Evolutionary conservation across 2,797 vertebrate species (phyloP).

Genomic region (Melopsittacus undulatus): DNA sequence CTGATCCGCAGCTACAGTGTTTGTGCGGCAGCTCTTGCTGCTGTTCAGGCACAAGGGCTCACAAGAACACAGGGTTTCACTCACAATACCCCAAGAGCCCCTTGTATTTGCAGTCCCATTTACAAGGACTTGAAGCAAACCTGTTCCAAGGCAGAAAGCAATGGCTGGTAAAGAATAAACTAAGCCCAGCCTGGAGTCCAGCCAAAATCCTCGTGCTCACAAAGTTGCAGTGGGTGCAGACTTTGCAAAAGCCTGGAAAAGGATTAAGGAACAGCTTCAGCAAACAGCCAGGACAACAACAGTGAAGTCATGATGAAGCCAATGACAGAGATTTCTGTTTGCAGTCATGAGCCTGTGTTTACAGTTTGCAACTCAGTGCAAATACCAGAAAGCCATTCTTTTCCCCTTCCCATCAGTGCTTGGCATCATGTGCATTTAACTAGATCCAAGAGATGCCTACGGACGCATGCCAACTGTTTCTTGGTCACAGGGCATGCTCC

Average conservation of each 20-base stretch:
- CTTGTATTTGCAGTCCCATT: neutral
- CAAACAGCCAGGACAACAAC: slow-evolving; percentile 54
- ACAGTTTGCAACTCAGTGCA: slow-evolving; percentile 36
- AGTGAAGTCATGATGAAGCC: slow-evolving; percentile 37
- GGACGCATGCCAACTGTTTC: neutral
- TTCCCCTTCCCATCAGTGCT: slow-evolving; percentile 3
- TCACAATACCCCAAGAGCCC: neutral
- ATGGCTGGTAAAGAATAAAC: neutral
- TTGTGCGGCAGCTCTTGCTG: neutral
- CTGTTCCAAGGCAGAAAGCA: neutral
- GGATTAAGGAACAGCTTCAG: slow-evolving; percentile 63
- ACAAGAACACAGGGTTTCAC: accelerated
- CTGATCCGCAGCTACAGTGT: neutral
- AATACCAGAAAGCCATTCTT: slow-evolving; percentile 52
- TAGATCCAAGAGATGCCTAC: slow-evolving; percentile 43
- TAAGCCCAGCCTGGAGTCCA: slow-evolving; percentile 3
- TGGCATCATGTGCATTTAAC: neutral
- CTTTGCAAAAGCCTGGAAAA: slow-evolving; percentile 50
- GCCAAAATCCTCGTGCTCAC: slow-evolving; percentile 24
- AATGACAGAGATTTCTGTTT: neutral
- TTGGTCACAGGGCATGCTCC: neutral
- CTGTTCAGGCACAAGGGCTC: neutral
- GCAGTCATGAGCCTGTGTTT: slow-evolving; percentile 49
- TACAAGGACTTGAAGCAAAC: neutral
- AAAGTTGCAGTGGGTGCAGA: neutral